These are phyloP conservation scores for Pterostichus niger DNA, from an alignment of 2,888 invertebrate genomes.

Conservation along the genomic window DNA sequence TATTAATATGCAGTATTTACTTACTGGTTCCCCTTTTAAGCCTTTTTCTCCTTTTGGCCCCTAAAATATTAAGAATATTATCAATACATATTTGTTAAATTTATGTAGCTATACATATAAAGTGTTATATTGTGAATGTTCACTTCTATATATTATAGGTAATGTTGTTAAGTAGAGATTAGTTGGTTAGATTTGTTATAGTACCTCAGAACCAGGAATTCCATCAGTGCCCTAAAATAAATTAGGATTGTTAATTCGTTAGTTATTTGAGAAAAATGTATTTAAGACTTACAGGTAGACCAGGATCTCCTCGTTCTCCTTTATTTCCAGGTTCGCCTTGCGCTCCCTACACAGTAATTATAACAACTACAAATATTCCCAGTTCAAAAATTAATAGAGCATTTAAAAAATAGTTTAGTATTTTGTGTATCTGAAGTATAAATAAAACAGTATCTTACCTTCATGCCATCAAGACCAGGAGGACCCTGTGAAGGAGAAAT, in stretches of 20 bases:
- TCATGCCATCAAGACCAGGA: conserved; percentile 96
- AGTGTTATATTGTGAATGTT: neutral
- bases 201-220: conserved; percentile 94
- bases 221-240: conserved; percentile 93
- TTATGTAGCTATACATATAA: conserved; percentile 39
- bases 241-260: conserved; percentile 64
- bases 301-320: conserved; percentile 95
- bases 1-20: conserved; percentile 72
- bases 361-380: conserved; percentile 50
- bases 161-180: neutral
- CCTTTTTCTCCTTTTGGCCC: conserved; percentile 95
- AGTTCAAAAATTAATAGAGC: conserved; percentile 30
- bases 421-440: conserved; percentile 35
- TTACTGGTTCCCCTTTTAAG: conserved; percentile 90
- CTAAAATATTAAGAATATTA: conserved; percentile 77
- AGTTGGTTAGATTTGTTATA: conserved; percentile 68
- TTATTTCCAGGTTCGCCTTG: conserved; percentile 95
- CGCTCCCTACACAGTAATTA: conserved; percentile 84
- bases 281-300: conserved; percentile 89
- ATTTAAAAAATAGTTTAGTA: conserved; percentile 16
- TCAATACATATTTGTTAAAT: conserved; percentile 68
- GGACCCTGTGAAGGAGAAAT: conserved; percentile 89
- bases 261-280: conserved; percentile 4
- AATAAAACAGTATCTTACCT: conserved; percentile 82
- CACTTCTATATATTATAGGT: neutral